phyloP scores from a whole-genome alignment of 2,113 vertebrate species.

The Leiothrix lutea region DNA sequence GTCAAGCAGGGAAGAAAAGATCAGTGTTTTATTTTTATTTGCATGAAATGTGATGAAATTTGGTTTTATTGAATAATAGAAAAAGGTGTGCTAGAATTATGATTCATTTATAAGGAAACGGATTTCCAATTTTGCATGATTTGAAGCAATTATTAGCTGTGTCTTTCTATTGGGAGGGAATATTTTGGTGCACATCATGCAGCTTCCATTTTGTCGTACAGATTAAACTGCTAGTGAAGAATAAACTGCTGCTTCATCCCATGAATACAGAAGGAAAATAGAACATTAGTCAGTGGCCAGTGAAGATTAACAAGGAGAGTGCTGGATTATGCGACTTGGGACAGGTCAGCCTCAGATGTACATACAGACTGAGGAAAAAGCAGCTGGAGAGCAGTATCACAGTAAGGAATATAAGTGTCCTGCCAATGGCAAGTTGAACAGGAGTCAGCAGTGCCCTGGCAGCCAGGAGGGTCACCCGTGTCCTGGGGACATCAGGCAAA shows the following conservation, averaged over 20 bases:
- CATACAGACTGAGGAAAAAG: background rate
- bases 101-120: background rate
- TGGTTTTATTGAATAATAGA: background rate
- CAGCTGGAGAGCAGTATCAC: background rate
- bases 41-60: background rate
- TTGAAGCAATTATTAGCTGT: background rate
- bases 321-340: background rate
- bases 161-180: background rate
- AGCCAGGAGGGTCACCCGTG: rapidly evolving
- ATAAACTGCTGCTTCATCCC: background rate
- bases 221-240: background rate
- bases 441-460: background rate
- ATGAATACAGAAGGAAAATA: background rate
- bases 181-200: background rate
- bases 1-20: background rate
- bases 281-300: background rate
- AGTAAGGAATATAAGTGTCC: background rate
- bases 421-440: rapidly evolving
- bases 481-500: background rate
- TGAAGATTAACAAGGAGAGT: background rate
- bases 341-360: background rate
- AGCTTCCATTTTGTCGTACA: background rate
- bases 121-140: background rate
- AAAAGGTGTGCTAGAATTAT: background rate
- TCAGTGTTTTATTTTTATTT: background rate